Evolutionary conservation across 2,888 invertebrate species (phyloP), one percentile per base, ranked within the genome.

Genomic region (Drosophila recens): DNA sequence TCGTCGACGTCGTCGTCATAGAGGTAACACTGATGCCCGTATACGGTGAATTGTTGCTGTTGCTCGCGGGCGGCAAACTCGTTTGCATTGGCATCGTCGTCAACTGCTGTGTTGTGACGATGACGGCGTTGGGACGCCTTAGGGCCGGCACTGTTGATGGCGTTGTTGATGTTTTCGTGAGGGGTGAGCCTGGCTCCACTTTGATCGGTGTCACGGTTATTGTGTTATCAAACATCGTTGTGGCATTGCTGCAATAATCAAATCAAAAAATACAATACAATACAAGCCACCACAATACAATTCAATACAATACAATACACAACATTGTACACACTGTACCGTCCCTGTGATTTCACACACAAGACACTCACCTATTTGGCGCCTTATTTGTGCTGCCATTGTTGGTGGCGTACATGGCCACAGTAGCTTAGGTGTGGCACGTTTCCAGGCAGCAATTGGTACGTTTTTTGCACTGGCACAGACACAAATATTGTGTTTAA

Each of bases 321-420:
- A 54, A 67, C 36, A 59, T 48, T 58, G 52, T 62, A 79, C 75
- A 79, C 59, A 77, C 72, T 72, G 75, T 68, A 79, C 75, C 54
- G 45, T 45, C 13, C 13, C 42, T 36, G 61, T 40, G 17, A 34
- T 40, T 46, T 48, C 30, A n/a, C 54, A n/a, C 54, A 56, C 40
- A 52, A 43, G 42, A 62, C 54, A 74, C 75, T 75, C 42, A 86
- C 85, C 87, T 88, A 74, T 83, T 87, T 86, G 86, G 79, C 87
- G 87, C 87, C 85, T 87, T 89, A 84, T 82, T 89, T 63, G 84
- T 78, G 70, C 64, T 80, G 65, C 78, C 87, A 84, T 89, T 87
- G 48, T 86, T 86, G 40, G 86, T 86, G 66, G 89, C 87, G 85
- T 89, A 86, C 86, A 86, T 86, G 76, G 76, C 87, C 87, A 62